phyloP scores from a whole-genome alignment of 2,888 invertebrate species.

The Andrena dorsata region DNA sequence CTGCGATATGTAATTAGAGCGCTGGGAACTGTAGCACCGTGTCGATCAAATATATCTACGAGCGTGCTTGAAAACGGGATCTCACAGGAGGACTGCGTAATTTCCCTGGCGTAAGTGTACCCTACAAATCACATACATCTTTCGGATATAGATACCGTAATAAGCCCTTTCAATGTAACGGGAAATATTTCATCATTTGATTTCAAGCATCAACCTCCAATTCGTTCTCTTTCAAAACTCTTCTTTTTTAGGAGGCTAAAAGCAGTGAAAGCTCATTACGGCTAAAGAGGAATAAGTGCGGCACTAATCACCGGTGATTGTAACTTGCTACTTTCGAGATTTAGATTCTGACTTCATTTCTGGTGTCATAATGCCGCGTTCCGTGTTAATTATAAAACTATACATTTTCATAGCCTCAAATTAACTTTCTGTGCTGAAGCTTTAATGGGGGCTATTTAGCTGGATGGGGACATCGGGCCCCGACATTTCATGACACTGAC shows the following conservation, averaged over 20 bases:
- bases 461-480: neutral
- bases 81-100: neutral
- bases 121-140: neutral
- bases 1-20: conserved; percentile 18
- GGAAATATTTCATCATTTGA: neutral
- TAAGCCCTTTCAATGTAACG: neutral
- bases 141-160: neutral
- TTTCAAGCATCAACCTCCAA: neutral
- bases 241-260: too few relatives aligned
- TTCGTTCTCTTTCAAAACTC: neutral
- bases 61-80: conserved; percentile 5
- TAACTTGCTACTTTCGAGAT: neutral
- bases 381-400: neutral
- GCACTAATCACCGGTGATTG: conserved; percentile 2
- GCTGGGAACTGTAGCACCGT: conserved; percentile 1
- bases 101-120: conserved; percentile 29
- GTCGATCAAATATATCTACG: conserved; percentile 25
- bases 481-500: conserved; percentile 1
- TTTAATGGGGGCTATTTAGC: neutral
- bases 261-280: neutral
- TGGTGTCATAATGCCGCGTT: neutral
- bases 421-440: neutral
- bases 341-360: neutral
- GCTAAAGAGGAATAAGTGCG: neutral
- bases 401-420: neutral